These are phyloP conservation scores for Melieria crassipennis DNA, from an alignment of 2,888 invertebrate genomes.

Conservation along the genomic window DNA sequence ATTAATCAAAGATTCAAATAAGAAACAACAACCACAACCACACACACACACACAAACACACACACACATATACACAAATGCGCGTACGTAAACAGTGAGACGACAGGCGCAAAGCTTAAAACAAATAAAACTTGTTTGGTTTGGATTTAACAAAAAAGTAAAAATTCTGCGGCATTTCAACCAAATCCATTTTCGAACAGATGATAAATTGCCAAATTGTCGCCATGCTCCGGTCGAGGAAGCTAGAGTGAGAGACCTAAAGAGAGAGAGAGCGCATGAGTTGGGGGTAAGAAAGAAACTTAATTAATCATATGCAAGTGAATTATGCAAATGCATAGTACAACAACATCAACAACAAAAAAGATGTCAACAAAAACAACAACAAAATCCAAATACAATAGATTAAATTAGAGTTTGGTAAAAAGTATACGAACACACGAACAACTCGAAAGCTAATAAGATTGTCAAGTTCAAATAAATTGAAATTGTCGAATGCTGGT, in stretches of 20 bases:
- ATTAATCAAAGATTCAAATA: conserved; percentile 22
- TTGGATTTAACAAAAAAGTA: not conserved
- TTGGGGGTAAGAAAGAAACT: not conserved
- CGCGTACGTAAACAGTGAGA: not conserved
- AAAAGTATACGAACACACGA: not conserved
- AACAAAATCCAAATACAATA: not conserved
- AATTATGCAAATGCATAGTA: not conserved
- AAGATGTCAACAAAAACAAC: not conserved
- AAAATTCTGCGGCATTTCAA: not conserved
- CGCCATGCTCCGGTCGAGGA: no score
- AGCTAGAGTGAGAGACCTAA: no score
- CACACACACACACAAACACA: conserved; percentile 1
- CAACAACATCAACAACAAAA: not conserved
- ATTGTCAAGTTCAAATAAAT: no score
- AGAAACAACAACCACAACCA: not conserved
- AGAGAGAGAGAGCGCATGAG: not conserved
- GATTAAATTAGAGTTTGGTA: not conserved
- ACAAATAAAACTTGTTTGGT: conserved; percentile 24
- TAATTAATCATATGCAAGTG: conserved; percentile 16
- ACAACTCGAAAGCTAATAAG: not conserved
- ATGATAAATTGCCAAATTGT: conserved; percentile 4
- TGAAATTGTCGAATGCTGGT: no score
- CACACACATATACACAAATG: not conserved
- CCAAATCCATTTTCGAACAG: conserved; percentile 10
- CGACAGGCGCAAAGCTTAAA: conserved; percentile 13